A percentile compares a stretch with the other conserved stretches of the same genome.
Conservation (phyloP, 2,113 vertebrate species). For the Tachysurus fulvidraco region DNA sequence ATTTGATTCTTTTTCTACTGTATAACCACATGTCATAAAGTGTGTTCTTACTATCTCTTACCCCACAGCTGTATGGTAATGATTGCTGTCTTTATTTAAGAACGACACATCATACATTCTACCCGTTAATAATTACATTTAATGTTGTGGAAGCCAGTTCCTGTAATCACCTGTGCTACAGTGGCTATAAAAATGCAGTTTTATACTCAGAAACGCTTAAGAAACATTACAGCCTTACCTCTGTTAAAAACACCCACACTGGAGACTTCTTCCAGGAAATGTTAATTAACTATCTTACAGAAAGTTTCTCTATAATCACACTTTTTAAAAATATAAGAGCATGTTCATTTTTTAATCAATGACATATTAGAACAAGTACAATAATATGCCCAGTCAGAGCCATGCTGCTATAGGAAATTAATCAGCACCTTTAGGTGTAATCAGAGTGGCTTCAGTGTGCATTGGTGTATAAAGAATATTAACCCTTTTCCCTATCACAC, state of each 20-base stretch:
- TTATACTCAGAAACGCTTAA: neutral
- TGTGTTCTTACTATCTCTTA: neutral
- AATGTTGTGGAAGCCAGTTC: neutral
- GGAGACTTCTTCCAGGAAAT: neutral
- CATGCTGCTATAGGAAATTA: neutral
- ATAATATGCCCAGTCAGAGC: neutral
- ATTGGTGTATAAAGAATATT: neutral
- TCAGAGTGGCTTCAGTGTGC: neutral
- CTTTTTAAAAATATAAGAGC: neutral
- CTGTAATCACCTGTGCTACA: neutral
- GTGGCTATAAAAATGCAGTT: neutral
- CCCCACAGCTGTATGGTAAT: neutral
- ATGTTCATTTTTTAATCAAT: neutral
- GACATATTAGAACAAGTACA: neutral
- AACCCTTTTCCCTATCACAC: neutral
- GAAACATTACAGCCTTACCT: neutral
- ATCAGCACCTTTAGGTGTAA: neutral
- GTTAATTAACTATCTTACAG: neutral
- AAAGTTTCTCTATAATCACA: neutral
- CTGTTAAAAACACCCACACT: neutral
- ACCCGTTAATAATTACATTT: neutral
- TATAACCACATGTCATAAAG: neutral
- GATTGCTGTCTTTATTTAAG: neutral
- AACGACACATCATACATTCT: neutral
- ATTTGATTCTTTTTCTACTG: neutral